Evolutionary conservation across 2,888 invertebrate genomes (phyloP), one percentile per base, ranked within the genome.

Genomic region (Linnaemya tessellans): DNA sequence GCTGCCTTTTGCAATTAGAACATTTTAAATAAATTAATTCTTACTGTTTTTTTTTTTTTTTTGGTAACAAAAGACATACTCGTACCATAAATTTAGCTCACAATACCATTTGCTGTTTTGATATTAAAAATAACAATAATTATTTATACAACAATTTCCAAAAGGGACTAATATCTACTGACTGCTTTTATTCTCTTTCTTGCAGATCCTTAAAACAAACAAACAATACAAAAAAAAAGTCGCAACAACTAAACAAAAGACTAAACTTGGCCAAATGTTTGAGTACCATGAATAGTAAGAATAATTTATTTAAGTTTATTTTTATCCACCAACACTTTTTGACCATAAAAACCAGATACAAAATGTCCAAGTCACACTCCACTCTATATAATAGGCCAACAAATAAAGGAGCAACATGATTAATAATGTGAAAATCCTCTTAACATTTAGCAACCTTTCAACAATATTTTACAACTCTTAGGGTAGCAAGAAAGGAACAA

Each of bases 371-470:
- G 5, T 64, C 22, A 20, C 30, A 74, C 8, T 10, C 54, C 15
- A 35, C 4, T 71, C 30, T 9, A 46, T 10, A 51, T 20, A 71
- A 65, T 51, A 82, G 71, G 74, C 60, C 18, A 75, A 68, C 30
- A 65, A 74, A 51, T 13, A 71, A 58, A 64, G 15, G 15, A 70
- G 51, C 15, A 79, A 62, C 49, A 84, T 81, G 73, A 73, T 43
- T 13, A 51, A 81, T 68, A 81, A 81, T 64, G 78, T 35, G 18
- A 64, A 78, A 81, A 78, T 60, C 49, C 74, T 78, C n/a, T 74
- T 70, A 62, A 74, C 46, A 70, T 68, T 77, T 51, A 70, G 70
- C 81, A 68, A 70, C 20, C 18, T 78, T 51, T 74, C 62, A 74
- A 74, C 73, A 64, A 79, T 74, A 67, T 79, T 62, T 67, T 51